Percentiles rank a stretch among this genome's conserved stretches.
phyloP scores from a whole-genome alignment of 2,113 vertebrate species.

The Nibea albiflora region DNA sequence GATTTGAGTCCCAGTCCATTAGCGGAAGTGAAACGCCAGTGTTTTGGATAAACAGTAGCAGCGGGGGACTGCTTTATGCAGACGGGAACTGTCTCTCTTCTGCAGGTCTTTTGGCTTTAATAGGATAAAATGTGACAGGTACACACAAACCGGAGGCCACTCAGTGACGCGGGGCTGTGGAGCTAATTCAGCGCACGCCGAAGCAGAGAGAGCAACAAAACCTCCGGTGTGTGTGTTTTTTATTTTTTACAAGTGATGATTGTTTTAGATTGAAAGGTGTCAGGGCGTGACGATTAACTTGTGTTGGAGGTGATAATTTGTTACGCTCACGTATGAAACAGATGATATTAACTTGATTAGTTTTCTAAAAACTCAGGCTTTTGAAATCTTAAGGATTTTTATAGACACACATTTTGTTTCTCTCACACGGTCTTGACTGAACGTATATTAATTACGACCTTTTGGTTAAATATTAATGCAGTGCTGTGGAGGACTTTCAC shows the following conservation, averaged over 20 bases:
- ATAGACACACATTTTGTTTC: background rate
- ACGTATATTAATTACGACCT: background rate
- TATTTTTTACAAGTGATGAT: background rate
- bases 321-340: background rate
- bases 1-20: slow-evolving; percentile 97
- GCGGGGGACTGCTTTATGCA: slow-evolving; percentile 90
- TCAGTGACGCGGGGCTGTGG: background rate
- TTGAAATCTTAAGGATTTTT: background rate
- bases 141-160: slow-evolving; percentile 69
- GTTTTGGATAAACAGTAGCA: slow-evolving; percentile 98
- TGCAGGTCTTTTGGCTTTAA: slow-evolving; percentile 90
- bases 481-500: background rate
- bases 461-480: background rate
- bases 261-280: slow-evolving; percentile 4
- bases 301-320: background rate
- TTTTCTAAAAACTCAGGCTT: background rate
- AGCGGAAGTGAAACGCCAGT: slow-evolving; percentile 87
- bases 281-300: too few species aligned
- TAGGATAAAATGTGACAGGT: slow-evolving; percentile 94
- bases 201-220: background rate
- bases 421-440: background rate
- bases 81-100: slow-evolving; percentile 85
- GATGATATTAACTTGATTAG: background rate
- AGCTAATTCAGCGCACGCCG: slow-evolving; percentile 4
- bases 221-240: background rate